Evolutionary conservation across 1,140 invertebrate species (phyloP).

Genomic region (Orchesella cincta): DNA sequence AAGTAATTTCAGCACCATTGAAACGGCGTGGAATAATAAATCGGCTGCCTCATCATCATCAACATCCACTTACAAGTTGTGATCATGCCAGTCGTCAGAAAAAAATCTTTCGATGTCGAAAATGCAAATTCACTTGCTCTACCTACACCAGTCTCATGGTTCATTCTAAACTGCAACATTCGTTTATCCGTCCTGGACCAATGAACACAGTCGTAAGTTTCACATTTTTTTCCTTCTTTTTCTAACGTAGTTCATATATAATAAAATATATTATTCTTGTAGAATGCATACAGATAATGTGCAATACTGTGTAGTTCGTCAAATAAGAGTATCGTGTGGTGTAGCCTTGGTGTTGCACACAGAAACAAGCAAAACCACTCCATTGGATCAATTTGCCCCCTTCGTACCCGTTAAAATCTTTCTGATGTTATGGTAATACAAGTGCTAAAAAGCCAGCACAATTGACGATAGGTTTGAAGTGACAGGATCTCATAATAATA

Average conservation of each 20-base stretch:
- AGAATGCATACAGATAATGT: too few relatives aligned
- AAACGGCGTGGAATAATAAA: not conserved
- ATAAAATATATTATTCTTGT: too few relatives aligned
- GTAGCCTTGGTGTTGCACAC: too few relatives aligned
- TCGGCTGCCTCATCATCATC: not conserved
- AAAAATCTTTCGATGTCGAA: constrained; percentile 52
- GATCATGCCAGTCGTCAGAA: constrained; percentile 8
- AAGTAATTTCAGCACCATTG: constrained; percentile 34
- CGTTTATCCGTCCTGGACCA: not conserved
- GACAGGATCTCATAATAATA: too few relatives aligned
- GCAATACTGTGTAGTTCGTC: too few relatives aligned
- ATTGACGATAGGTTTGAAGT: too few relatives aligned
- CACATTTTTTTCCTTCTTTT: not conserved
- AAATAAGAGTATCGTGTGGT: too few relatives aligned
- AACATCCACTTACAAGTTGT: not conserved
- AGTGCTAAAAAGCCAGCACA: too few relatives aligned
- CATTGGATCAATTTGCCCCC: too few relatives aligned
- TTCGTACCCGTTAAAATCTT: too few relatives aligned
- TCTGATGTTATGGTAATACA: too few relatives aligned
- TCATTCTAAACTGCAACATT: constrained; percentile 45
- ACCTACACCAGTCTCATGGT: constrained; percentile 43
- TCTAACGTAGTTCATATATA: not conserved
- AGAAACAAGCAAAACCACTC: too few relatives aligned
- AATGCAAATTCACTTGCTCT: constrained; percentile 45
- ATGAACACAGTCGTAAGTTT: not conserved